A percentile compares a stretch with the other conserved stretches of the same genome.
Evolutionary conservation across 2,797 vertebrate genomes (phyloP).

Genomic region (Vultur gryphus): DNA sequence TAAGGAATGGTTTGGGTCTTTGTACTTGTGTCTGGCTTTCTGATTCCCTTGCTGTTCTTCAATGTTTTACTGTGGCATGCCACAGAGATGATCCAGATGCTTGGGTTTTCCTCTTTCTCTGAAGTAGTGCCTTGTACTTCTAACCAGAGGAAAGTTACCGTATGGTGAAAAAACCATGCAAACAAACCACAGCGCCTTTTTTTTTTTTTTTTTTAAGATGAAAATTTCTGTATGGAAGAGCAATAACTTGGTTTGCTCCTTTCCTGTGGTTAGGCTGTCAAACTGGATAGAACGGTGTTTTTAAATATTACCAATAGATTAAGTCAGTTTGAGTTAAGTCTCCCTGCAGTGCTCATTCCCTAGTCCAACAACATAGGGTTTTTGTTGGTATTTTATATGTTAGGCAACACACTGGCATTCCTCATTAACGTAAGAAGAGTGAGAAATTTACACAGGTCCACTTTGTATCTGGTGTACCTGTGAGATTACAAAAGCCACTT

Average conservation of each 20-base stretch:
- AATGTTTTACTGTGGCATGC: neutral
- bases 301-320: neutral
- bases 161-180: neutral
- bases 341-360: neutral
- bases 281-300: neutral
- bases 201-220: neutral
- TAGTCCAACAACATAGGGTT: neutral
- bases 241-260: neutral
- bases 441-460: neutral
- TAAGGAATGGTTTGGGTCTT: neutral
- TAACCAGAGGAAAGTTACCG: neutral
- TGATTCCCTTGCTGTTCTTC: neutral
- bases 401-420: neutral
- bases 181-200: neutral
- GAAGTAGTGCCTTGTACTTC: neutral
- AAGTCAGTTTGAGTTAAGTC: neutral
- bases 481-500: slow-evolving; percentile 6
- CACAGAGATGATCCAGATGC: neutral
- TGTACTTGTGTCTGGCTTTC: neutral
- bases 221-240: neutral
- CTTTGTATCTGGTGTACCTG: neutral
- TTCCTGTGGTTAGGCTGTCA: neutral
- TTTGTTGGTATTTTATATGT: neutral
- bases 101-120: neutral
- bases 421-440: neutral